These are phyloP conservation scores for Neosalanx taihuensis DNA, from an alignment of 2,797 vertebrate species.

Conservation along the genomic window DNA sequence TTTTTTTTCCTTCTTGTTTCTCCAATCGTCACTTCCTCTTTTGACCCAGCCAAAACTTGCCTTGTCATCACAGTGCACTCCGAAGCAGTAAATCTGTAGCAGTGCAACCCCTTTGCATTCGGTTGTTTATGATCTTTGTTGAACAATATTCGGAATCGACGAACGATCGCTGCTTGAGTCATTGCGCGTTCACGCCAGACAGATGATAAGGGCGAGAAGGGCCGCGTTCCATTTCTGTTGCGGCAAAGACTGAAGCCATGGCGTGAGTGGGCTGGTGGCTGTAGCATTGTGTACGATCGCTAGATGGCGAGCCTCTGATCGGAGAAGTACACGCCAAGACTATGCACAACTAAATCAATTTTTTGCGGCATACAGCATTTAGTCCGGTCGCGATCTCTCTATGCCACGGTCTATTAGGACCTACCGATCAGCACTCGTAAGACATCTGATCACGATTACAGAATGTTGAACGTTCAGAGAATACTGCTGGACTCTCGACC, in stretches of 20 bases:
- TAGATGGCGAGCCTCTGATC: neutral
- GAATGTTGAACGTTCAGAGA: slow-evolving; percentile 59
- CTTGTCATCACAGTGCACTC: neutral
- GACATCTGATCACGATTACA: neutral
- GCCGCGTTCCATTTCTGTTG: neutral
- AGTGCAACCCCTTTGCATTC: neutral
- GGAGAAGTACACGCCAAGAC: neutral
- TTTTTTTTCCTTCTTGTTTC: slow-evolving; percentile 4
- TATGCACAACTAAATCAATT: no score
- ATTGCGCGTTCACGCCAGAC: neutral
- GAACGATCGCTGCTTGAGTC: neutral
- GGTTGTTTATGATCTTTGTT: neutral
- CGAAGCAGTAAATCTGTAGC: neutral
- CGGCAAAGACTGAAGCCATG: neutral
- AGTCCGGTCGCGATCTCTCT: neutral
- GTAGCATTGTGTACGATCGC: neutral
- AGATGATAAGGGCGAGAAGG: neutral
- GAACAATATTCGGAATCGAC: neutral
- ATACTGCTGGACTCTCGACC: slow-evolving; percentile 71
- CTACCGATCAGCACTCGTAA: neutral
- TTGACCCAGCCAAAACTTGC: neutral
- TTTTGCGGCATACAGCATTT: neutral
- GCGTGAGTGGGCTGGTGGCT: neutral
- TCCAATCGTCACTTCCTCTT: slow-evolving; percentile 17
- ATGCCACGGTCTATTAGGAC: neutral